Evolutionary conservation across 2,113 vertebrate genomes (phyloP).

Genomic region (Poeciliopsis retropinna): DNA sequence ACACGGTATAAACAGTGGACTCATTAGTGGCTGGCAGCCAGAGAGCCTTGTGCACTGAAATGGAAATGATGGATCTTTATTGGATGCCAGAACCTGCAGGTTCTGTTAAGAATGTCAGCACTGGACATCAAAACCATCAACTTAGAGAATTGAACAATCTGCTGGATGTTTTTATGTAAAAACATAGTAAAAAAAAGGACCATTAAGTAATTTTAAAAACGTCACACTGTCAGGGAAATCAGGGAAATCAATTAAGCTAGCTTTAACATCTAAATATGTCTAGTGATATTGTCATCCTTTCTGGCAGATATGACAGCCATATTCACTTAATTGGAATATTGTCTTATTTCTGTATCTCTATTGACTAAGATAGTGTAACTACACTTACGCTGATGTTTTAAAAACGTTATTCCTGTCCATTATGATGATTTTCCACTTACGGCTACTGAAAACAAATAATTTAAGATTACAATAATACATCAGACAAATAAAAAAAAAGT

Average conservation of each 20-base stretch:
- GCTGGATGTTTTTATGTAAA: no score
- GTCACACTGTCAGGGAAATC: no score
- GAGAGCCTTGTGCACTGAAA: constrained; percentile 18
- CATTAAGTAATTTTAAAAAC: no score
- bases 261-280: no score
- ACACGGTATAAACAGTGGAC: constrained; percentile 16
- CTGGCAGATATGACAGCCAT: no score
- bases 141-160: neutral
- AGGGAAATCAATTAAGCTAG: no score
- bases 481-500: neutral
- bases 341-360: no score
- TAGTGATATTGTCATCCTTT: no score
- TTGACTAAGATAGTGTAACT: no score
- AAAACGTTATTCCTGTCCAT: neutral
- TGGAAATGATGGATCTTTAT: constrained; percentile 54
- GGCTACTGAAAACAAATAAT: neutral
- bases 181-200: no score
- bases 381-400: no score
- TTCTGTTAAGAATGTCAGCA: constrained; percentile 1
- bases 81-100: constrained; percentile 7
- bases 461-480: neutral
- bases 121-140: neutral
- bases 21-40: constrained; percentile 34
- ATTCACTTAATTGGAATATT: no score
- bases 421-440: neutral